Percentiles rank a stretch among this genome's conserved stretches.
Evolutionary conservation across 2,797 vertebrate genomes (phyloP).

Genomic region (Pangasius krempfi): DNA sequence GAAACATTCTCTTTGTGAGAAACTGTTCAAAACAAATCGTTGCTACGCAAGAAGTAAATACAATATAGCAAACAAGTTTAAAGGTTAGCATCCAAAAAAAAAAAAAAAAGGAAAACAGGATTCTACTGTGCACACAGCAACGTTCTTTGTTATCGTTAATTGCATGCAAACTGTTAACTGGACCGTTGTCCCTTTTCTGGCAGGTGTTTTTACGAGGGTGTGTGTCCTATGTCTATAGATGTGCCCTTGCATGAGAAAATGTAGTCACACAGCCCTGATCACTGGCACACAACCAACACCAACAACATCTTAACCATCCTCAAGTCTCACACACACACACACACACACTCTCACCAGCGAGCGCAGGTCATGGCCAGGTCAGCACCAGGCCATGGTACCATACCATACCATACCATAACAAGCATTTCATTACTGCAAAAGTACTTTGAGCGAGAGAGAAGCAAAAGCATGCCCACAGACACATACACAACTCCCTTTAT

Average conservation of each 20-base stretch:
- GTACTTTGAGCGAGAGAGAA: neutral
- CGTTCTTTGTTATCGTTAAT: neutral
- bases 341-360: constrained; percentile 21
- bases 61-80: neutral
- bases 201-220: neutral
- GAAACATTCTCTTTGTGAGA: neutral
- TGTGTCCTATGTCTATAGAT: constrained; percentile 6
- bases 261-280: constrained; percentile 8
- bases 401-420: neutral
- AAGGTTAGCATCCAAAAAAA: neutral
- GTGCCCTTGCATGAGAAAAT: neutral
- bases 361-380: constrained; percentile 45
- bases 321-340: constrained; percentile 28
- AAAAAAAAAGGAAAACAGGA: neutral
- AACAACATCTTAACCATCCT: constrained; percentile 23
- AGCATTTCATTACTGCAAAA: neutral
- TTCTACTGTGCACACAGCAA: neutral
- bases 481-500: neutral
- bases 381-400: neutral
- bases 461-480: neutral
- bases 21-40: neutral
- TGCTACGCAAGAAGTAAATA: neutral
- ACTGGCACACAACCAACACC: constrained; percentile 38
- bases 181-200: constrained; percentile 6
- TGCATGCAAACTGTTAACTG: constrained; percentile 12